Percentiles rank a stretch among this genome's conserved stretches.
Evolutionary conservation across 2,797 vertebrate genomes (phyloP).

Genomic region (Enoplosus armatus): DNA sequence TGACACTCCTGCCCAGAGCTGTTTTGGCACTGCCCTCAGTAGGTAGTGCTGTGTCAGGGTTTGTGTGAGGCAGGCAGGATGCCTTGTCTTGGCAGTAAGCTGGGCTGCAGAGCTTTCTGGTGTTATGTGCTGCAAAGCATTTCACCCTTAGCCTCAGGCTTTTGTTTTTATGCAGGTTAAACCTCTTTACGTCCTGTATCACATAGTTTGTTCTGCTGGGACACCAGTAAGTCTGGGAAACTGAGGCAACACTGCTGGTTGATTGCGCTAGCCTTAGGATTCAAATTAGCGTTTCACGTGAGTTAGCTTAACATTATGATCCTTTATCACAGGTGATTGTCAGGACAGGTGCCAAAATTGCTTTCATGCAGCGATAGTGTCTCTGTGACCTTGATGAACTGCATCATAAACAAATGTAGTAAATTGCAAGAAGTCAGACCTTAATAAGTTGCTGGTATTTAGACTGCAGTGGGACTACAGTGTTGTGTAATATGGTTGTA

Average conservation of each 20-base stretch:
- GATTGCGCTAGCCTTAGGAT: neutral
- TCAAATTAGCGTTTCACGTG: neutral
- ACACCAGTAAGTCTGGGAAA: neutral
- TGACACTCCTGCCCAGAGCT: slow-evolving; percentile 1
- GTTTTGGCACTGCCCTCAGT: slow-evolving; percentile 21
- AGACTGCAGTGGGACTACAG: slow-evolving; percentile 16
- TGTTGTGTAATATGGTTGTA: slow-evolving; percentile 47
- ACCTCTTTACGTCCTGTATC: slow-evolving; percentile 1
- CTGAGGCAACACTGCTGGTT: neutral
- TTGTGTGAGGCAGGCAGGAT: slow-evolving; percentile 53
- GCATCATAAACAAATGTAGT: neutral
- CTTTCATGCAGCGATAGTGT: neutral
- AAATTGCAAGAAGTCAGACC: slow-evolving; percentile 4
- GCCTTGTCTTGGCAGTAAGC: slow-evolving; percentile 39
- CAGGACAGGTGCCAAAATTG: neutral
- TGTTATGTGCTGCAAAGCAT: slow-evolving; percentile 40
- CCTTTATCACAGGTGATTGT: neutral
- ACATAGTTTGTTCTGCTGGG: slow-evolving; percentile 11
- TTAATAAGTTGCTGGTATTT: slow-evolving; percentile 8
- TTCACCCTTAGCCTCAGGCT: slow-evolving; percentile 5
- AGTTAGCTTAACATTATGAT: neutral
- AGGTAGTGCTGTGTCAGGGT: slow-evolving; percentile 63
- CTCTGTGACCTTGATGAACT: neutral
- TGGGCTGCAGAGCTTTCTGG: slow-evolving; percentile 33
- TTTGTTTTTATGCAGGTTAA: slow-evolving; percentile 32